Evolutionary conservation across 2,113 vertebrate species (phyloP), one percentile per base, ranked within the genome.

Genomic region (Sapajus apella): DNA sequence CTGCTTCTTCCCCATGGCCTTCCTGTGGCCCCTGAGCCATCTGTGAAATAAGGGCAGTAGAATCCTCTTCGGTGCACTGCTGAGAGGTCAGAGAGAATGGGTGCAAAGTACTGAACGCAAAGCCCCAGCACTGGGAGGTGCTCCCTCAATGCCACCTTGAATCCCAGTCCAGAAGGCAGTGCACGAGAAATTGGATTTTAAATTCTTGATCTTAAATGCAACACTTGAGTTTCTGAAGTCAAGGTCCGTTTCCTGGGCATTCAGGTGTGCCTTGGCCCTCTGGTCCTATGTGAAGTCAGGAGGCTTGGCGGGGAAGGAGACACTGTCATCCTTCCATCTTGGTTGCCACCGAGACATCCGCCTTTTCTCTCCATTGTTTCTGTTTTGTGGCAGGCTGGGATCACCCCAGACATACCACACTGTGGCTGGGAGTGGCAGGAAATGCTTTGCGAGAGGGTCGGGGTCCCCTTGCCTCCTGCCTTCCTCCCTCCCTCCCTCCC

Each of bases 41-140:
- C n/a, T 64, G 56, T 40, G 30, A 76, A 17, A 9, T 43, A 35
- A 35, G 81, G 18, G 90, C 8, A 45, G 17, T 25, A 4, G 18
- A 40, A 32, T 91, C 47, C 50, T 91, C 52, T 37, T 87, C n/a
- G 27, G 13, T 18, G 32, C 8, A 3, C 35, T 68, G 6, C 83
- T 45, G 50, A 61, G 23, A 70, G 7, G 25, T 10, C 72, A 40
- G 40, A 87, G 58, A 66, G 45, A 92, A 18, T 2, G 16, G 61
- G 23, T n/a, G 5, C 8, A 11, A 52, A 45, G 14, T 76, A 14
- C 21, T 25, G 50, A 68, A 56, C 30, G 21, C 21, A 16, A 8
- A 64, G 2, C 8, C 16, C 55, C 12, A 1, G 45, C 23, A 37
- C 55, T 35, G 9, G 16, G 7, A 2, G 11, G n/a, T 0, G 1